Percentiles rank a stretch among this genome's conserved stretches.
Evolutionary conservation across 2,797 vertebrate species (phyloP).

Genomic region (Myotis myotis): DNA sequence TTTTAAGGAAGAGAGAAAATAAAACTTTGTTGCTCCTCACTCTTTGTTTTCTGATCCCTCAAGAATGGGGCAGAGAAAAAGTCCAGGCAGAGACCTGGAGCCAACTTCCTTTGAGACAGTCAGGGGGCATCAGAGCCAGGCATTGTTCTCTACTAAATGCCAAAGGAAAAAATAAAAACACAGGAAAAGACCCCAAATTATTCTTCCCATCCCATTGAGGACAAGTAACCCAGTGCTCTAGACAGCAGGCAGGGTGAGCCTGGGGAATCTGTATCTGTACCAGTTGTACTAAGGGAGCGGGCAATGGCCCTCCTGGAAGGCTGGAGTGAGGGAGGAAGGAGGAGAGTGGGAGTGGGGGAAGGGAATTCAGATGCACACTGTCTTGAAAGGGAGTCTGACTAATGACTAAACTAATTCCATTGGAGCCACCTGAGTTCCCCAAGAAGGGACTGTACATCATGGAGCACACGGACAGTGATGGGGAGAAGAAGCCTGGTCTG

Average conservation of each 20-base stretch:
- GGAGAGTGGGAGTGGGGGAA: accelerated
- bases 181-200: not conserved
- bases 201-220: not conserved
- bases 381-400: not conserved
- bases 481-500: not conserved
- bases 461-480: not conserved
- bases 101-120: not conserved
- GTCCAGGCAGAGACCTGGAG: not conserved
- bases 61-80: not conserved
- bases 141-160: not conserved
- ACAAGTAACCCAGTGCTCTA: not conserved
- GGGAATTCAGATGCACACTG: not conserved
- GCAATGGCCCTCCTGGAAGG: not conserved
- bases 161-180: not conserved
- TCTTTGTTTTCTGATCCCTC: not conserved
- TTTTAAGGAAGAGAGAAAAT: not conserved
- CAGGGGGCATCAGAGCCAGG: not conserved
- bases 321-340: too few species aligned
- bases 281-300: not conserved
- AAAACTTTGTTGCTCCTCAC: not conserved
- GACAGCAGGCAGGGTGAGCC: not conserved
- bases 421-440: not conserved
- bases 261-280: not conserved
- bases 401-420: not conserved
- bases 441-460: not conserved